Evolutionary conservation across 1,140 invertebrate genomes (phyloP).

Genomic region (Zaprionus taronus): DNA sequence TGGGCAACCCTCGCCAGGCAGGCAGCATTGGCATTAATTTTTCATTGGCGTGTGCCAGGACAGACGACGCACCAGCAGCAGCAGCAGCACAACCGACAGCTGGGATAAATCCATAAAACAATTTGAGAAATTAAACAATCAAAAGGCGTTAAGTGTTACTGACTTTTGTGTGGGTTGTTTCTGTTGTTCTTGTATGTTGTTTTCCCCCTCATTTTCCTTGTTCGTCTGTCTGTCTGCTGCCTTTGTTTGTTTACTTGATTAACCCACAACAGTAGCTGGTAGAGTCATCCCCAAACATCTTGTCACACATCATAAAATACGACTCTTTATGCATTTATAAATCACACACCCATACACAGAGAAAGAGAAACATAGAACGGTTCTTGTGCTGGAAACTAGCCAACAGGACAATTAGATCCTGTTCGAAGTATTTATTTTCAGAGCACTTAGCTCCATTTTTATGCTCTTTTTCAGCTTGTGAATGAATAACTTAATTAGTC

Average conservation of each 20-base stretch:
- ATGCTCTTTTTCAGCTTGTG: background rate
- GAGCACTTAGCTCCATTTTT: background rate
- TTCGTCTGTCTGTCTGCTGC: constrained; percentile 24
- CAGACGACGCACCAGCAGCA: constrained; percentile 34
- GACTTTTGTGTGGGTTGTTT: constrained; percentile 56
- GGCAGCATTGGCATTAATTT: constrained; percentile 71
- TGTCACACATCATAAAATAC: constrained; percentile 35
- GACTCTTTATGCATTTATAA: constrained; percentile 30
- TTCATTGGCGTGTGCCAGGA: constrained; percentile 74
- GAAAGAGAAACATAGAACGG: background rate
- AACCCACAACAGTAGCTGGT: constrained; percentile 48
- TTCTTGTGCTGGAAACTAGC: background rate
- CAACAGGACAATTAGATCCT: background rate
- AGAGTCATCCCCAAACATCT: background rate
- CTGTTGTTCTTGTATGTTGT: constrained; percentile 24
- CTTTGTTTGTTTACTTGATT: constrained; percentile 73
- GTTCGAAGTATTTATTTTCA: background rate
- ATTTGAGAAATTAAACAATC: constrained; percentile 83
- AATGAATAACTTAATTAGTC: background rate
- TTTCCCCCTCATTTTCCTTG: constrained; percentile 13
- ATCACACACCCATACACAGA: constrained; percentile 3
- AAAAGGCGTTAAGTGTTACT: constrained; percentile 81
- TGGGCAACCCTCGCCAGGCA: constrained; percentile 41
- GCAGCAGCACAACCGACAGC: constrained; percentile 30
- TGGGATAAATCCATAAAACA: constrained; percentile 82